Percentiles rank a stretch among this genome's conserved stretches.
Evolutionary conservation across 1,140 invertebrate species (phyloP).

Genomic region (Olivierus martensii): DNA sequence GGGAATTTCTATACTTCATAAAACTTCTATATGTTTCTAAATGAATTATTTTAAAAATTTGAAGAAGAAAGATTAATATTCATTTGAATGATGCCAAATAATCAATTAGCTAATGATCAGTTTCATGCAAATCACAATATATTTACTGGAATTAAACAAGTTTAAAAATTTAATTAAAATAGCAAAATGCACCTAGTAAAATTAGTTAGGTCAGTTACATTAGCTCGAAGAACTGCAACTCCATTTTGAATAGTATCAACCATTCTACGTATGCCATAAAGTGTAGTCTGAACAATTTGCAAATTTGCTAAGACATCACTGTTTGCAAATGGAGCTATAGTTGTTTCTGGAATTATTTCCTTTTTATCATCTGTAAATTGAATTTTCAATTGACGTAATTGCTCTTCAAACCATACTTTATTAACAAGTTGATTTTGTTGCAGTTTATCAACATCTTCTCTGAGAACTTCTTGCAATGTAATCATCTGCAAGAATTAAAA

Average conservation of each 20-base stretch:
- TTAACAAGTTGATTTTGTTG: conserved; percentile 17
- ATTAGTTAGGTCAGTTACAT: conserved; percentile 20
- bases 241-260: conserved; percentile 12
- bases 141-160: too few species aligned
- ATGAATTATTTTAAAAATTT: too few species aligned
- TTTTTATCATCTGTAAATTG: background rate
- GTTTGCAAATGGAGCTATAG: background rate
- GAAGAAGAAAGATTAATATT: too few species aligned
- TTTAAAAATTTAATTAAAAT: too few species aligned
- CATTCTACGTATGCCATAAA: conserved; percentile 17
- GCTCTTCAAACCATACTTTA: conserved; percentile 16
- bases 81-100: too few species aligned
- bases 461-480: conserved; percentile 21
- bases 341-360: background rate
- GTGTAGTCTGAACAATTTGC: conserved; percentile 18
- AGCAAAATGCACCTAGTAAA: conserved; percentile 16
- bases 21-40: too few species aligned
- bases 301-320: conserved; percentile 16
- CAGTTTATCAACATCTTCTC: conserved; percentile 21
- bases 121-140: too few species aligned
- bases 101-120: too few species aligned
- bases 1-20: too few species aligned
- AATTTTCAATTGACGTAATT: background rate
- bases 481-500: conserved; percentile 1
- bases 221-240: conserved; percentile 8